Conservation (phyloP, 1,140 invertebrate genomes). For the Drosophila leontia region DNA sequence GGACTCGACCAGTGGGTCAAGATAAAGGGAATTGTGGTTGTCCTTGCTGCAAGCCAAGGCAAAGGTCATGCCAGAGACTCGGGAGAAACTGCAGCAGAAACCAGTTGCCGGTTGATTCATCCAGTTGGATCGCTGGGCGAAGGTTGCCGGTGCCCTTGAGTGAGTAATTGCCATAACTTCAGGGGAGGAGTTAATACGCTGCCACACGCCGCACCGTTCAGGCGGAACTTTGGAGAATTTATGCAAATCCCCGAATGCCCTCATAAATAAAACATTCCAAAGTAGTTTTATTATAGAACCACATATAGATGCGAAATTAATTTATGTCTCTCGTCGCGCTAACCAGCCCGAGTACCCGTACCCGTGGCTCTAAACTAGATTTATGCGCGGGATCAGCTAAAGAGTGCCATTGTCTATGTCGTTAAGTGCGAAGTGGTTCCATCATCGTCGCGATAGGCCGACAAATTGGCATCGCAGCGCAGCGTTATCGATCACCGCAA, state of each 20-base stretch:
- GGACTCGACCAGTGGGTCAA: slow-evolving; percentile 29
- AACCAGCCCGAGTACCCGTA: slow-evolving; percentile 26
- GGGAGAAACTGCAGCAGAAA: slow-evolving; percentile 15
- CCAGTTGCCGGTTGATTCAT: slow-evolving; percentile 40
- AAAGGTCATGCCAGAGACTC: slow-evolving; percentile 38
- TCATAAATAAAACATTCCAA: slow-evolving; percentile 71
- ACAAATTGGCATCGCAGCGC: slow-evolving; percentile 31
- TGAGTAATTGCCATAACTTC: slow-evolving; percentile 20
- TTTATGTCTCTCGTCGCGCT: slow-evolving; percentile 50
- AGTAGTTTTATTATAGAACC: slow-evolving; percentile 32
- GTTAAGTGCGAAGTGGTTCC: slow-evolving; percentile 43
- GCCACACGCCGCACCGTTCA: slow-evolving; percentile 1
- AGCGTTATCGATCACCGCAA: slow-evolving; percentile 17
- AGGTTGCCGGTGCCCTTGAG: slow-evolving; percentile 18
- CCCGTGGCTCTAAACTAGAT: slow-evolving; percentile 24
- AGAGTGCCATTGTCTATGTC: slow-evolving; percentile 62
- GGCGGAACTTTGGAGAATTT: slow-evolving; percentile 43
- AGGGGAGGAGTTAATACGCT: neutral
- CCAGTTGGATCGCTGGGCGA: slow-evolving; percentile 19
- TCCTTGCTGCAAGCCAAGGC: slow-evolving; percentile 41
- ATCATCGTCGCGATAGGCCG: slow-evolving; percentile 42
- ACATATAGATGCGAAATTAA: slow-evolving; percentile 30
- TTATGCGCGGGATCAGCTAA: slow-evolving; percentile 43
- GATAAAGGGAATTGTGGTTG: slow-evolving; percentile 17
- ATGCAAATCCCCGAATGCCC: slow-evolving; percentile 44